Percentiles rank a stretch among this genome's conserved stretches.
Evolutionary conservation across 2,888 invertebrate genomes (phyloP).

Genomic region (Drosophila prostipennis): DNA sequence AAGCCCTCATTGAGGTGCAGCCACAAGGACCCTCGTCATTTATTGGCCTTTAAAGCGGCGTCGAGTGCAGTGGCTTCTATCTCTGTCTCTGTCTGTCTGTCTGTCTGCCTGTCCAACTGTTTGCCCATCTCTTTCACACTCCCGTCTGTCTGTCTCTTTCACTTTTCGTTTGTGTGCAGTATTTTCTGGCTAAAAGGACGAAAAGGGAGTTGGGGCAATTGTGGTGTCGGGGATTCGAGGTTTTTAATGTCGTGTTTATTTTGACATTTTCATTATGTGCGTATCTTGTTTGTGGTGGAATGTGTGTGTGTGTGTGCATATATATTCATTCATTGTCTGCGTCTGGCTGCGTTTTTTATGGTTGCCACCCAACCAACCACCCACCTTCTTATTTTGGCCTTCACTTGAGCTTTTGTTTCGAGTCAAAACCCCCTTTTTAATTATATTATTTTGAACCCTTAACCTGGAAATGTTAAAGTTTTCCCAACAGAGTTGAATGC

Average conservation of each 20-base stretch:
- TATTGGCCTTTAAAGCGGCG: conserved; percentile 74
- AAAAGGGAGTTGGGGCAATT: background rate
- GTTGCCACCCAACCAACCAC: conserved; percentile 13
- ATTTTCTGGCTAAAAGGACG: conserved; percentile 13
- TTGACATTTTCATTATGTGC: conserved; percentile 81
- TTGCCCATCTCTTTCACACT: conserved; percentile 34
- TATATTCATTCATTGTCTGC: conserved; percentile 47
- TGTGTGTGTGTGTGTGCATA: conserved; percentile 19
- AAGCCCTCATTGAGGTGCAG: conserved; percentile 41
- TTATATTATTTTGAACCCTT: conserved; percentile 66
- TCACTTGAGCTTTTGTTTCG: conserved; percentile 43
- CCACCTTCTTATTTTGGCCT: conserved; percentile 16
- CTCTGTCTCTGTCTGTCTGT: conserved; percentile 10
- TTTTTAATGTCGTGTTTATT: conserved; percentile 81
- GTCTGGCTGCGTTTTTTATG: conserved; percentile 54
- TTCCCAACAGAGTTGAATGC: conserved; percentile 30
- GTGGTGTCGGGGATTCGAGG: conserved; percentile 24
- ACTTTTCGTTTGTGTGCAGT: conserved; percentile 12
- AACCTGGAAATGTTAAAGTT: conserved; percentile 54
- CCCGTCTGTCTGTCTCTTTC: conserved; percentile 30
- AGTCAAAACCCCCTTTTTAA: conserved; percentile 60
- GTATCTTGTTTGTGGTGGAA: conserved; percentile 34
- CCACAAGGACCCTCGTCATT: conserved; percentile 61
- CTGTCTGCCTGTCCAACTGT: conserved; percentile 20
- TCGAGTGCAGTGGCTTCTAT: conserved; percentile 59